These are phyloP conservation scores for Gymnosoma rotundatum DNA, from an alignment of 2,888 invertebrate species.

Conservation along the genomic window DNA sequence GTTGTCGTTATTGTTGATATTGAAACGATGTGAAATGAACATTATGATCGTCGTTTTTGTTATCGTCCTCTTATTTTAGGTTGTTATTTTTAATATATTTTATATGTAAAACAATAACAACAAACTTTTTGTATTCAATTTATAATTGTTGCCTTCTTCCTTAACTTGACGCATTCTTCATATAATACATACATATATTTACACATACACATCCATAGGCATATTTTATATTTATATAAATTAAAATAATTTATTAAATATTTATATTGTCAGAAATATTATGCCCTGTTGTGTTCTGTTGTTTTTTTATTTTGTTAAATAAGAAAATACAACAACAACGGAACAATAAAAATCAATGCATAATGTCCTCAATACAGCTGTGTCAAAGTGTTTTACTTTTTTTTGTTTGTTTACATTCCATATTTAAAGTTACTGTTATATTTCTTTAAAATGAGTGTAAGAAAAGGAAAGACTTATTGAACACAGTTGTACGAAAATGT, in stretches of 20 bases:
- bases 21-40: constrained; percentile 43
- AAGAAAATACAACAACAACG: neutral
- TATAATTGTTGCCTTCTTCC: constrained; percentile 28
- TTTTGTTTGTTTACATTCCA: constrained; percentile 5
- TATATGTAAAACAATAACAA: constrained; percentile 21
- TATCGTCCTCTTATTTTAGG: constrained; percentile 30
- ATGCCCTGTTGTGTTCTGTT: constrained; percentile 12
- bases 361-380: constrained; percentile 29
- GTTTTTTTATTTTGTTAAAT: neutral
- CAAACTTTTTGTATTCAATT: constrained; percentile 30
- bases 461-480: neutral
- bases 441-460: neutral
- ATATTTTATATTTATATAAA: neutral
- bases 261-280: constrained; percentile 33
- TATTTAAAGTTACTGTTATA: neutral
- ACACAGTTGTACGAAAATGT: neutral
- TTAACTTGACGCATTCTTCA: constrained; percentile 38
- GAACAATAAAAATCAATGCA: constrained; percentile 6
- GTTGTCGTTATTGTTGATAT: constrained; percentile 42
- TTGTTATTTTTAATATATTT: constrained; percentile 19
- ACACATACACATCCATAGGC: neutral
- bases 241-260: constrained; percentile 3
- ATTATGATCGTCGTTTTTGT: constrained; percentile 23
- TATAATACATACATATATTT: neutral
- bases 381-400: constrained; percentile 12